Evolutionary conservation across 1,140 invertebrate species (phyloP), one percentile per base, ranked within the genome.

Genomic region (Cydia amplana): DNA sequence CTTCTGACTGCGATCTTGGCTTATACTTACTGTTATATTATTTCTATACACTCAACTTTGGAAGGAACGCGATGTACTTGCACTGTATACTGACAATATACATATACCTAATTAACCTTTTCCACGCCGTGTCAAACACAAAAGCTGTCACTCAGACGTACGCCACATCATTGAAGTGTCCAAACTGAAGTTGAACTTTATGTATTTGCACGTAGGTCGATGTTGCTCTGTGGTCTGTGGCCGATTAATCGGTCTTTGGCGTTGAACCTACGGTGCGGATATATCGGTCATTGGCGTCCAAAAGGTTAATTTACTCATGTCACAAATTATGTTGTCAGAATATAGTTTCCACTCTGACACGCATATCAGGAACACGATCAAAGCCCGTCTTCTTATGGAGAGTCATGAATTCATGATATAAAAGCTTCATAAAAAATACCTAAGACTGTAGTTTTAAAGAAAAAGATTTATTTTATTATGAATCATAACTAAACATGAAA

Each of bases 1-100:
- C 83, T 87, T 85, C 79, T 75, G 51, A 78, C 80, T 84, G 78
- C 83, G 75, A 74, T 78, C 65, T 70, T 70, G 65, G 65, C 65
- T 70, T 67, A 67, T 67, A 32, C 43, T 32, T 67, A 67, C 16
- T 70, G 28, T 32, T 20, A 40, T 70, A 70, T 70, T 36, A 36
- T 65, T 18, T 70, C 28, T 70, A 70, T 70, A 70, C 32, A 70
- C 65, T 70, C 28, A 12, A 32, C 25, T 67, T 7, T 43, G 18
- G 6, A 60, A 60, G 20, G n/a, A 23, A 60, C 55, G 14, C 20
- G 10, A 60, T 60, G 16, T 23, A 23, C 55, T 60, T 20, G 18
- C 55, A 60, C 55, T 60, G 7, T 60, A 51, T 51, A 18, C 55
- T 60, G 18, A 60, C 55, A 60, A 60, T 20, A 23, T 60, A 10